Evolutionary conservation across 1,140 invertebrate species (phyloP).

Genomic region (Lamellibrachia luymesi): DNA sequence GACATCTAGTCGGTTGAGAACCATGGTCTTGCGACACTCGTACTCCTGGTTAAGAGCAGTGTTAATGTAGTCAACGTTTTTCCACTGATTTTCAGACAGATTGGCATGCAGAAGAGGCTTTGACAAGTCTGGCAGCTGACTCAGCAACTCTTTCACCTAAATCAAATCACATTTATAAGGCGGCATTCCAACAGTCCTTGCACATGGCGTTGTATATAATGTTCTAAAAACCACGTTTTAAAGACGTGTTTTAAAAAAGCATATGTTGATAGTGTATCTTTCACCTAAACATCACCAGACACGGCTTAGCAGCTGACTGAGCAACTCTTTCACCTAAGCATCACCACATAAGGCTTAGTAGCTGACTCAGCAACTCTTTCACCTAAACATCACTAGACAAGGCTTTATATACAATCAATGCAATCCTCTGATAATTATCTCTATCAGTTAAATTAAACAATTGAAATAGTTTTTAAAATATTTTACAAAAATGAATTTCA

Average conservation of each 20-base stretch:
- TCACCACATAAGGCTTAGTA: constrained; percentile 62
- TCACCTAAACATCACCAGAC: constrained; percentile 46
- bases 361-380: not conserved
- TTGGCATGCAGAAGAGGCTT: constrained; percentile 75
- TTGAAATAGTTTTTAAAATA: not conserved
- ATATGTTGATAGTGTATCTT: no score
- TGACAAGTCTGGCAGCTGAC: constrained; percentile 56
- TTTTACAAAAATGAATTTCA: not conserved
- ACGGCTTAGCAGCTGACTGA: constrained; percentile 41
- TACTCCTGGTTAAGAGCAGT: constrained; percentile 78
- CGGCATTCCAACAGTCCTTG: no score
- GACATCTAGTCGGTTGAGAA: constrained; percentile 86
- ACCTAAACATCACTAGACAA: not conserved
- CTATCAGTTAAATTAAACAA: not conserved
- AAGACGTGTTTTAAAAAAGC: no score
- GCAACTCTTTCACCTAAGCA: constrained; percentile 58
- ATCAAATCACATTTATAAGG: not conserved
- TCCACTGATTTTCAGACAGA: constrained; percentile 80
- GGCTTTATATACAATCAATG: not conserved
- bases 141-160: not conserved
- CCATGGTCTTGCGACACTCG: constrained; percentile 77
- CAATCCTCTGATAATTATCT: not conserved
- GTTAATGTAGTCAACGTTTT: constrained; percentile 68
- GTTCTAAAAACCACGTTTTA: no score
- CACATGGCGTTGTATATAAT: no score